Base-by-base conservation (phyloP, 2,797 vertebrate species). In the Microctenopoma steveboyesi region DNA sequence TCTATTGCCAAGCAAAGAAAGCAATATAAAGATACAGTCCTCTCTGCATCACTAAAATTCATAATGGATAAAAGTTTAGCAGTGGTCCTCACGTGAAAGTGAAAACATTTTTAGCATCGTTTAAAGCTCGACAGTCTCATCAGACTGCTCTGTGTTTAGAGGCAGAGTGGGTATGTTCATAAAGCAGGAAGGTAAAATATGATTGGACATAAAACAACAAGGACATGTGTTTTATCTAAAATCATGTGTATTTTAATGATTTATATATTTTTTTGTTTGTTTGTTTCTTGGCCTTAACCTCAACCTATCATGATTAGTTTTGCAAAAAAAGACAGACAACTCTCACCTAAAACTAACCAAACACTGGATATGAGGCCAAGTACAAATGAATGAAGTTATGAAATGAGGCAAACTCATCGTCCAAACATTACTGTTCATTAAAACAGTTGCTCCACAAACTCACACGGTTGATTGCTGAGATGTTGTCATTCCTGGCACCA, bases 311-410 rank as follows among this genome's bases (percentile, higher is more conserved):
- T 51, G 16, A 62, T 55, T 43, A 28, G 51, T 42, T 59, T n/a
- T 43, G 45, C 51, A 79, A 74, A 61, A 61, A 49, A 46, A 67
- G 37, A 54, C 47, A 50, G 47, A 72, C 30, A 72, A 18, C 55
- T 58, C 5, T 42, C 68, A 80, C 67, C 69, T 81, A 68, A 65
- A 47, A 64, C 54, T 51, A 85, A 64, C 54, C 49, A 85, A 64
- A 72, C 30, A 52, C 33, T 48, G n/a, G 16, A 48, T 63, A 76
- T 79, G 14, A 59, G 72, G 64, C 57, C 43, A 75, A 72, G 40
- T 72, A 47, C 9, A 58, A 69, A 75, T 59, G 10, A 40, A 63
- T 72, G 28, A 30, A 33, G 12, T 54, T 40, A 59, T 64, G 10
- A 64, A 62, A 40, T 27, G 49, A 56, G 65, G 51, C 53, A 84